These are phyloP conservation scores for Cantharis nigra DNA, from an alignment of 2,888 invertebrate genomes.

Conservation along the genomic window DNA sequence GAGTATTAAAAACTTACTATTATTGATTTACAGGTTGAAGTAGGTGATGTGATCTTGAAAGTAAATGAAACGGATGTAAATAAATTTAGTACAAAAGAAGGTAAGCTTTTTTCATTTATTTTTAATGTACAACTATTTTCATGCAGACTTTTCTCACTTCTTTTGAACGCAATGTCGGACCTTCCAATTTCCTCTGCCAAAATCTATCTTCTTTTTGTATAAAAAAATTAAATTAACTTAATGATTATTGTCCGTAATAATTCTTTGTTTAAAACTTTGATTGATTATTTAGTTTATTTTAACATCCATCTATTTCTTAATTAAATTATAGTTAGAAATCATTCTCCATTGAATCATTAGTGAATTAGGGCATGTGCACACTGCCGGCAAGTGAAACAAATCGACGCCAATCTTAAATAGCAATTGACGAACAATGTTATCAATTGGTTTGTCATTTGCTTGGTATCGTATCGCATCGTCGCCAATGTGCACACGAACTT, in stretches of 20 bases:
- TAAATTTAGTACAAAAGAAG: constrained; percentile 91
- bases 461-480: too few relatives aligned
- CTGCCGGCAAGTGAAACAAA: too few relatives aligned
- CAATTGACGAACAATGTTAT: too few relatives aligned
- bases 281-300: background rate
- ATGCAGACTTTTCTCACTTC: background rate
- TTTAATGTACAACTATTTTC: background rate
- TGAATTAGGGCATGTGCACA: background rate
- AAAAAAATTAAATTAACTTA: background rate
- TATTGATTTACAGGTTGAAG: constrained; percentile 78
- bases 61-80: constrained; percentile 93
- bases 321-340: background rate
- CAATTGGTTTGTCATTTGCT: too few relatives aligned
- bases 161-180: background rate
- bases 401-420: too few relatives aligned
- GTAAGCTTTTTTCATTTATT: constrained; percentile 58
- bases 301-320: background rate
- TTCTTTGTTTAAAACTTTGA: background rate
- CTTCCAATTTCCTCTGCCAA: background rate
- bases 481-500: background rate
- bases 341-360: background rate
- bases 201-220: background rate
- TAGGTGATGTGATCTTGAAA: constrained; percentile 91
- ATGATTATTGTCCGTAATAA: background rate
- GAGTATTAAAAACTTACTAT: constrained; percentile 5